Evolutionary conservation across 2,113 vertebrate species (phyloP).

Genomic region (Harpagus bidentatus): DNA sequence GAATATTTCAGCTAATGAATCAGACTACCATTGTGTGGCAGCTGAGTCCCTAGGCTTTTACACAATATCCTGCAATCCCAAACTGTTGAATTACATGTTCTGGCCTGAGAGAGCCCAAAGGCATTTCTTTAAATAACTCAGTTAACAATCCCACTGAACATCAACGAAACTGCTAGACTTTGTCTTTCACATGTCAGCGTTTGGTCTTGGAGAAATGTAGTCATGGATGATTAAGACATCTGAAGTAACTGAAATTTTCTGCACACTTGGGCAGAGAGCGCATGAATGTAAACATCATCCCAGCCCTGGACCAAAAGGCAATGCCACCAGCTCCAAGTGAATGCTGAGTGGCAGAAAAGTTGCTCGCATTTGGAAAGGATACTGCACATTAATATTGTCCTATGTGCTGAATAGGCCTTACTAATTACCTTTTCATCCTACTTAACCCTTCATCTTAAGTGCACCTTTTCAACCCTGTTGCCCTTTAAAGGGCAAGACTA

Average conservation of each 20-base stretch:
- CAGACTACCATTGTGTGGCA: conserved; percentile 48
- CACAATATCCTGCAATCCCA: conserved; percentile 16
- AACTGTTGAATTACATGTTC: conserved; percentile 41
- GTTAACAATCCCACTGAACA: conserved; percentile 34
- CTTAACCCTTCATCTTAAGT: not conserved
- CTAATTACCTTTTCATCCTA: not conserved
- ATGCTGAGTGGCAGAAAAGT: not conserved
- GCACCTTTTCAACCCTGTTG: not conserved
- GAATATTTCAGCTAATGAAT: conserved; percentile 39
- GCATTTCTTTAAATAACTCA: conserved; percentile 58
- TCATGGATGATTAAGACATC: not conserved
- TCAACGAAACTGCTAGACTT: conserved; percentile 12
- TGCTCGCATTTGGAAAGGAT: not conserved
- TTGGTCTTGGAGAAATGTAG: not conserved
- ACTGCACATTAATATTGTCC: not conserved
- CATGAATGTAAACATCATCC: not conserved
- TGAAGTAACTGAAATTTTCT: not conserved
- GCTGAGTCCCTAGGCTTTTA: conserved; percentile 4
- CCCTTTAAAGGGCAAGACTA: not conserved
- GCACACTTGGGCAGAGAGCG: not conserved
- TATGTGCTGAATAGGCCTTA: not conserved
- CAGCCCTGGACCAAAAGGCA: not conserved
- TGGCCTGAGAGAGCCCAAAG: conserved; percentile 40
- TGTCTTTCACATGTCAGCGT: not conserved
- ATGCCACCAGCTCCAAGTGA: not conserved